Evolutionary conservation across 2,888 invertebrate species (phyloP), one percentile per base, ranked within the genome.

Genomic region (Metacarcinus magister): DNA sequence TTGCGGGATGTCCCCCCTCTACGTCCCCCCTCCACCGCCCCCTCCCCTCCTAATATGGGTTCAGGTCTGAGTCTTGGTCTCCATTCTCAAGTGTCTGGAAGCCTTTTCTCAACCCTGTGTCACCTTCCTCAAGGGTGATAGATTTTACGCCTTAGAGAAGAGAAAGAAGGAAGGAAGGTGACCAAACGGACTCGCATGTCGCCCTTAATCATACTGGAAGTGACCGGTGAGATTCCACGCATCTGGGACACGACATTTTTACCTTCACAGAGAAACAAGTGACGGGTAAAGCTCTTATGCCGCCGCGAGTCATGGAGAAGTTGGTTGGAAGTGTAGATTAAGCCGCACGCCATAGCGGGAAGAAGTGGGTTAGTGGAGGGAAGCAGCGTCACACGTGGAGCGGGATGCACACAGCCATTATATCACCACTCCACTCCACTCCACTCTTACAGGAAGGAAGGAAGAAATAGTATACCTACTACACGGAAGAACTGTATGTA

Each of bases 341-440:
- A 8, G 75, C 28, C 75, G 1, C n/a, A n/a, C 75, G n/a, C 75
- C 75, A 75, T 7, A 75, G 28, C 75, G 75, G 28, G n/a, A 75
- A 75, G 75, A 75, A 75, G 75, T 75, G 75, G 75, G 75, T 75
- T 75, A 75, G 75, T 75, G 28, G 75, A 75, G 75, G 60, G 23
- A 60, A 75, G n/a, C 75, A 23, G 28, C n/a, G 75, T 75, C 75
- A 75, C 28, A n/a, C n/a, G 7, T 75, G 75, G 75, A n/a, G 75
- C 8, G 28, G n/a, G 75, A 60, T n/a, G 48, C 7, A 48, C 7
- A 13, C 48, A 13, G 13, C 7, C 7, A 48, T 48, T 48, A 48
- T 48, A 13, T n/a, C 75, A 75, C 75, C 19, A 19, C 19, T 60
- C 19, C 19, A 23, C 60, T 16, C 60, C 60, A 23, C 60, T 60